phyloP scores from a whole-genome alignment of 2,113 vertebrate species.

The Taxidea taxus region DNA sequence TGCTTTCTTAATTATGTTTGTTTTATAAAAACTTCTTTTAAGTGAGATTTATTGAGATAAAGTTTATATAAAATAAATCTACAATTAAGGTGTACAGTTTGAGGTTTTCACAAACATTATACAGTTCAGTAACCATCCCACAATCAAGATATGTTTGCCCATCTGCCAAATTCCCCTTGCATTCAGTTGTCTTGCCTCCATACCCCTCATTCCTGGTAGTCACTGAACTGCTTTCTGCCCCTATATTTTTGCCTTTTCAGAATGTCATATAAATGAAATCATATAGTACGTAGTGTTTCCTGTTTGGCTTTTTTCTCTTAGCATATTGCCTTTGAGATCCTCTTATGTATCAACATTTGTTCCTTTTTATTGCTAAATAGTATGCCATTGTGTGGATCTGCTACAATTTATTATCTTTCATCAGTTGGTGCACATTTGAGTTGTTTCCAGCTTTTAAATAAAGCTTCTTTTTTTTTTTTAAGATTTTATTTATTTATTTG shows the following conservation, averaged over 20 bases:
- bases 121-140: background rate
- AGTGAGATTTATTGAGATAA: background rate
- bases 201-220: background rate
- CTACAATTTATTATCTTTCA: background rate
- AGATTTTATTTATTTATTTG: no score
- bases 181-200: background rate
- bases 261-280: background rate
- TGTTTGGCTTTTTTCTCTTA: background rate
- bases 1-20: background rate
- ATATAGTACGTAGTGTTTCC: background rate
- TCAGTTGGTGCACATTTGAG: background rate
- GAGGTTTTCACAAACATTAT: background rate
- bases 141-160: background rate
- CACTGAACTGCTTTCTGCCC: background rate
- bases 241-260: conserved; percentile 3
- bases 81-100: background rate
- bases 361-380: background rate
- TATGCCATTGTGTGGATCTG: background rate
- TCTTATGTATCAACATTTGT: background rate
- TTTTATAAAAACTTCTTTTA: background rate
- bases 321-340: background rate
- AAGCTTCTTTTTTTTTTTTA: background rate
- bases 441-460: background rate
- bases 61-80: background rate
- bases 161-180: background rate